Base-by-base conservation (phyloP, 2,113 vertebrate genomes). In the Chaetodon trifascialis region DNA sequence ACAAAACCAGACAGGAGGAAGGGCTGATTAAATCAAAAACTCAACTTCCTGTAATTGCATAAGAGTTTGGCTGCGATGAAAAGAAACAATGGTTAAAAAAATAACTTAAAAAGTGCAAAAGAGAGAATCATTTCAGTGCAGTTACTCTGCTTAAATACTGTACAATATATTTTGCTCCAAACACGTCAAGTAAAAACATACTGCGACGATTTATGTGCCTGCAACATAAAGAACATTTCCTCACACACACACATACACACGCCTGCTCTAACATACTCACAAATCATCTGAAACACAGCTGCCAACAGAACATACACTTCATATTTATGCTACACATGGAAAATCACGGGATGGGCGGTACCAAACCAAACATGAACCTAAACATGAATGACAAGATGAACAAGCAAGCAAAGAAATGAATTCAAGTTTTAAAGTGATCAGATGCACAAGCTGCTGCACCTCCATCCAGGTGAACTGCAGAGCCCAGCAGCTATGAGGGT, bases 11-110 rank as follows among this genome's bases (percentile, higher is more conserved):
- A 87, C 63, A 77, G 15, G 76, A 65, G 75, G 66, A 72, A 82
- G 21, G 36, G 70, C 62, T 54, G 64, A 63, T 55, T 40, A 49
- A 79, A 76, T 54, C 21, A 46, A 25, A 65, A 38, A 77, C 77
- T 78, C 60, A 85, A 72, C 78, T 92, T 76, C 84, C 63, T 77
- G 83, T 78, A 71, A 74, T 94, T 93, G 90, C 91, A 93, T 93
- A 93, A 93, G 74, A 86, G 85, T 92, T 92, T 74, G 76, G 80
- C 87, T 85, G 88, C 75, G 71, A 78, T 76, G 36, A 65, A 80
- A 65, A 85, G 2, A 69, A 66, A 79, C 49, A 69, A 34, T 16
- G 17, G 82, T 54, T 52, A 23, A 54, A 62, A 69, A 59, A 75
- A 78, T 73, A 87, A 83, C 63, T 82, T 77, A 75, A 84, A 84